Conservation (phyloP, 23 tunicate species). For the Pegea sp. region DNA sequence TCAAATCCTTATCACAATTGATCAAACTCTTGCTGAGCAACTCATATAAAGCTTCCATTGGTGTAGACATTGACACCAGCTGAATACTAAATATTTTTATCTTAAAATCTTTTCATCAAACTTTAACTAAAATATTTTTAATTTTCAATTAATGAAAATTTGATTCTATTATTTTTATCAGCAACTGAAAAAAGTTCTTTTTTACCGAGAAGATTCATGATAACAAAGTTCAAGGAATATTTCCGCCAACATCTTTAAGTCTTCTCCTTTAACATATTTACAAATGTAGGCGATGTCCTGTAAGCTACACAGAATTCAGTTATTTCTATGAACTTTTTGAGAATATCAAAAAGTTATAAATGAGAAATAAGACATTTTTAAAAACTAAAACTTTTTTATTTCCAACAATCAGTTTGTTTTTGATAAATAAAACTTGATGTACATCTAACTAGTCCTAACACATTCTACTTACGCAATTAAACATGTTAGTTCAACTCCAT, state of each 20-base stretch:
- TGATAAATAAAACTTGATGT: neutral
- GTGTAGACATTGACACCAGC: constrained; percentile 21
- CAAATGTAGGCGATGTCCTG: constrained; percentile 49
- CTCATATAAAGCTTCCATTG: constrained; percentile 28
- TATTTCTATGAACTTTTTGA: neutral
- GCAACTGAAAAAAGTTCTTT: neutral
- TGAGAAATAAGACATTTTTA: neutral
- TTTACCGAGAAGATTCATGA: constrained; percentile 41
- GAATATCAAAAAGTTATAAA: neutral
- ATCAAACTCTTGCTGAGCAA: constrained; percentile 29
- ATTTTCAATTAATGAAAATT: neutral
- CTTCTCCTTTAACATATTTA: constrained; percentile 27
- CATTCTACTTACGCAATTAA: no score
- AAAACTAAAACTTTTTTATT: neutral
- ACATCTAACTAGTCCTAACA: neutral
- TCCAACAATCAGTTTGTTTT: neutral
- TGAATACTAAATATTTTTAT: constrained; percentile 4
- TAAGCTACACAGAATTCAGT: constrained; percentile 8
- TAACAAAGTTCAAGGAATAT: constrained; percentile 64
- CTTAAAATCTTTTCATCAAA: neutral
- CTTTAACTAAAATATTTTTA: neutral
- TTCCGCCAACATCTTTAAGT: constrained; percentile 22
- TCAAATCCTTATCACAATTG: constrained; percentile 19
- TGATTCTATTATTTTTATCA: neutral
- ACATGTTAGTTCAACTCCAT: no score